These are phyloP conservation scores for Vireo altiloquus DNA, from an alignment of 2,113 vertebrate species.

Conservation along the genomic window DNA sequence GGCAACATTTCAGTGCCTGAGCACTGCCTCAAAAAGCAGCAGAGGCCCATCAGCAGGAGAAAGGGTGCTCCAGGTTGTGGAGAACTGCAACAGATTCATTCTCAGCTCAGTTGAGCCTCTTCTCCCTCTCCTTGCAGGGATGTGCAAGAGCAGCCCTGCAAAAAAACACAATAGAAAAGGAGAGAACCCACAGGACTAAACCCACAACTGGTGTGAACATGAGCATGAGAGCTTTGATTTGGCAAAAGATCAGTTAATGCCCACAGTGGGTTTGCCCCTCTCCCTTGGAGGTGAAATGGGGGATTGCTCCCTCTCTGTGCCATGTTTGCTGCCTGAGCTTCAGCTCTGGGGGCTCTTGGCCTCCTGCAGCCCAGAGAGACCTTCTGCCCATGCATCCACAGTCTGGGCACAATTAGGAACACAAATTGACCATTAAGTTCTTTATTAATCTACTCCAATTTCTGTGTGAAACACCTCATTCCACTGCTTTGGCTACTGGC, in stretches of 20 bases:
- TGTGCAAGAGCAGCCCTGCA: not conserved
- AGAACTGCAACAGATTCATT: not conserved
- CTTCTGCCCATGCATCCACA: not conserved
- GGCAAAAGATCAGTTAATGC: not conserved
- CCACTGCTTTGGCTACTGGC: conserved; percentile 17
- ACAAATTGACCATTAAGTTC: not conserved
- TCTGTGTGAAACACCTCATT: conserved; percentile 17
- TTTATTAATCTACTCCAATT: not conserved
- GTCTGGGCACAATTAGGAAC: not conserved
- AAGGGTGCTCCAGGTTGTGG: not conserved
- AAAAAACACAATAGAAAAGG: not conserved
- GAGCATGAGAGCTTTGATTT: not conserved
- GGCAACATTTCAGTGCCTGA: not conserved
- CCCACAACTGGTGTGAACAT: not conserved
- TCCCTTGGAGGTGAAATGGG: fast-evolving
- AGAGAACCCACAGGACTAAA: not conserved
- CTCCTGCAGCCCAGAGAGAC: not conserved
- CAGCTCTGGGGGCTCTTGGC: not conserved
- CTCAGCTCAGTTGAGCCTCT: not conserved
- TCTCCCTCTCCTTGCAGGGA: not conserved
- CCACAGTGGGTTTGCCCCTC: not conserved
- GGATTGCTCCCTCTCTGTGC: fast-evolving
- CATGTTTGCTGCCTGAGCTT: not conserved
- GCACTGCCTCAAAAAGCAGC: not conserved
- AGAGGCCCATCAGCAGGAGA: not conserved